Evolutionary conservation across 2,113 vertebrate species (phyloP).

Genomic region (Nanorana parkeri): DNA sequence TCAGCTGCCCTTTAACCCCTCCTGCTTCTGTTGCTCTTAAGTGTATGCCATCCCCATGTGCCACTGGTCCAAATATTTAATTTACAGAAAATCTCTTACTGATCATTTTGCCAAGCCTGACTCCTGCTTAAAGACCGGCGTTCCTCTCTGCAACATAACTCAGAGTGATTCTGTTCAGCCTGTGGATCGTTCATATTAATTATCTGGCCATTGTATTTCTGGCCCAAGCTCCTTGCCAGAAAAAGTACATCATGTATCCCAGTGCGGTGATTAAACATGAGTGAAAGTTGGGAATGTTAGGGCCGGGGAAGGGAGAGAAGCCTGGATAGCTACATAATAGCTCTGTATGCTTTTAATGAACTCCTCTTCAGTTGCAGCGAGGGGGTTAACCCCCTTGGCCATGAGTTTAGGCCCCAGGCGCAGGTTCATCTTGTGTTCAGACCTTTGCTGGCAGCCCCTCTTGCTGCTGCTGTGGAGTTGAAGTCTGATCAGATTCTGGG

Average conservation of each 20-base stretch:
- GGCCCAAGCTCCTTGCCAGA: conserved; percentile 14
- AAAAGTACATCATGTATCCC: conserved; percentile 18
- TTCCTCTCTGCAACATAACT: conserved; percentile 33
- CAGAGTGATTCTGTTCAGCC: conserved; percentile 25
- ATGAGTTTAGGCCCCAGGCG: background rate
- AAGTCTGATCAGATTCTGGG: conserved; percentile 25
- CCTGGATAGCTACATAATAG: conserved; percentile 4
- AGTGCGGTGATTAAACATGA: conserved; percentile 24
- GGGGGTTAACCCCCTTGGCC: conserved; percentile 6
- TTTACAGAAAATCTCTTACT: conserved; percentile 5
- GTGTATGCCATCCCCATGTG: background rate
- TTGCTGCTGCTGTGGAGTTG: conserved; percentile 33
- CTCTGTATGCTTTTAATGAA: conserved; percentile 3
- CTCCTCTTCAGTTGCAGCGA: background rate
- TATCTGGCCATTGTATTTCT: conserved; percentile 35
- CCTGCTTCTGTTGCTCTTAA: background rate
- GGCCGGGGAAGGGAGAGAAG: background rate
- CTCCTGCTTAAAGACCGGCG: conserved; percentile 12
- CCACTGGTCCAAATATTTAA: conserved; percentile 18
- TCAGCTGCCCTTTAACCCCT: background rate
- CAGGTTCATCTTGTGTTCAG: conserved; percentile 17
- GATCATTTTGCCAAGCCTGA: conserved; percentile 37
- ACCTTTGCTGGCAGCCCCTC: conserved; percentile 41
- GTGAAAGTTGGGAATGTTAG: background rate
- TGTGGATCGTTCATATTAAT: conserved; percentile 38